phyloP scores from a whole-genome alignment of 2,113 vertebrate genomes.

The Vanacampus margaritifer region DNA sequence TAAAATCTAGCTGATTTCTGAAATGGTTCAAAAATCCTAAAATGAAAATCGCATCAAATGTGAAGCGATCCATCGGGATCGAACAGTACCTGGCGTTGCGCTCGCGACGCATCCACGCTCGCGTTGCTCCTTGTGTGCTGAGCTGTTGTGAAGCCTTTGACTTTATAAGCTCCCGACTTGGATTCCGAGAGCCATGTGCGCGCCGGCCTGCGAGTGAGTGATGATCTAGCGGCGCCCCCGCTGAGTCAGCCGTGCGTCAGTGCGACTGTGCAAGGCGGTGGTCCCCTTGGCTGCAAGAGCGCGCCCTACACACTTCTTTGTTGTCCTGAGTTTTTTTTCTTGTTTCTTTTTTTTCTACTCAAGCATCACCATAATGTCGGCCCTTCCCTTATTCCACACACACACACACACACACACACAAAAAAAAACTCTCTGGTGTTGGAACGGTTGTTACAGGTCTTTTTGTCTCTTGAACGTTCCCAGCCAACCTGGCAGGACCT shows the following conservation, averaged over 20 bases:
- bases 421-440: not conserved
- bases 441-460: not conserved
- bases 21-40: not conserved
- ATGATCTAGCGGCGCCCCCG: slow-evolving; percentile 23
- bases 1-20: not conserved
- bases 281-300: slow-evolving; percentile 3
- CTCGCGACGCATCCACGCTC: slow-evolving; percentile 17
- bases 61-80: not conserved
- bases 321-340: slow-evolving; percentile 18
- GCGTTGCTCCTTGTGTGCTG: slow-evolving; percentile 8
- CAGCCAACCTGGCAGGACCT: not conserved
- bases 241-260: slow-evolving; percentile 62
- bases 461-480: not conserved
- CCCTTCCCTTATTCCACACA: not conserved
- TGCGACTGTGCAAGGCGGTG: slow-evolving; percentile 41
- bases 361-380: not conserved
- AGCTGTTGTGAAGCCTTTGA: not conserved
- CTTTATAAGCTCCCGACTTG: slow-evolving; percentile 24
- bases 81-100: slow-evolving; percentile 6
- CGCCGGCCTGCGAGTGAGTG: not conserved
- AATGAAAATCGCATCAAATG: not conserved
- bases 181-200: slow-evolving; percentile 23
- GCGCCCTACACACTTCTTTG: not conserved
- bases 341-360: slow-evolving; percentile 3
- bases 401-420: too few relatives aligned